Evolutionary conservation across 2,888 invertebrate species (phyloP), one percentile per base, ranked within the genome.

Genomic region (Tenthredo livida): DNA sequence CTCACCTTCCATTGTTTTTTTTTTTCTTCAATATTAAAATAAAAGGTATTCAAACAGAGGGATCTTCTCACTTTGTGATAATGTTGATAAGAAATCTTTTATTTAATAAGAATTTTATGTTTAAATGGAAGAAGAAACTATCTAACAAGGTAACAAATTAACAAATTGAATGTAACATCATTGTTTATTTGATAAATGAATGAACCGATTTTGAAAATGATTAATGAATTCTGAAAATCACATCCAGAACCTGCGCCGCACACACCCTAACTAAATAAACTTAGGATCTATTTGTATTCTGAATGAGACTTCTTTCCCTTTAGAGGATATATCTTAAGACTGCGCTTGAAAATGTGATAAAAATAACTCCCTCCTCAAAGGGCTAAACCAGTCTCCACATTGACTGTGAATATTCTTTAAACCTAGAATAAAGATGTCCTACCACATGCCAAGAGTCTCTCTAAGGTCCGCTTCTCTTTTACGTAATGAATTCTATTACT

Each of bases 1-100:
- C 54, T 92, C 92, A 40, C 87, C 88, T 78, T 92, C 92, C 92
- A 92, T 93, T 67, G n/a, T n/a, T n/a, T n/a, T n/a, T 84, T 93
- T 67, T 84, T 37, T 89, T 83, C 83, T 83, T 83, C 2, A 61
- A 80, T 61, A 61, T 61, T 40, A 21, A 50, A 54, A 77, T 73
- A 73, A 43, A 73, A 43, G 43, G 12, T 61, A 61, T 61, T 61
- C 61, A 61, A 50, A 54, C 17, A 29, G 6, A 54, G 17, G 29
- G n/a, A 15, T 43, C 12, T 73, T 73, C 3, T 12, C 5, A 21
- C n/a, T 9, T 72, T 43, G 4, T 15, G 72, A 73, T 73, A 10
- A 73, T 12, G 9, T 37, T 73, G 17, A 73, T 43, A 21, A 73
- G 7, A 7, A 77, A 25, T 21, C 17, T 50, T 25, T 50, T 29